These are phyloP conservation scores for Ctenomys sociabilis DNA, from an alignment of 2,113 vertebrate species.

Conservation along the genomic window DNA sequence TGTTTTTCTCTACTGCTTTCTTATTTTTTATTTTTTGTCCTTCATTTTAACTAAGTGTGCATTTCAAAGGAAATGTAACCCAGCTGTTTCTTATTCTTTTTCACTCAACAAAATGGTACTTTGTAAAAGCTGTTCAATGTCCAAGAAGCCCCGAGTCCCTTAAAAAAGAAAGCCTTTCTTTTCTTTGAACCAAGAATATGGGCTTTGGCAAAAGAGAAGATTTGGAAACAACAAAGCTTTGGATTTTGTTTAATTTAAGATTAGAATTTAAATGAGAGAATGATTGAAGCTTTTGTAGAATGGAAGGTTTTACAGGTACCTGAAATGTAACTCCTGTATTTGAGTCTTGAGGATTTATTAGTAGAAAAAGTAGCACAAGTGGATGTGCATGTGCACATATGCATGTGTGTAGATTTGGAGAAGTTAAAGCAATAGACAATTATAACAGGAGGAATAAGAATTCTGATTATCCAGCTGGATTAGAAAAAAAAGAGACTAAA, in stretches of 20 bases:
- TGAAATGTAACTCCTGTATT: slow-evolving; percentile 67
- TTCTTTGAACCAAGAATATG: slow-evolving; percentile 76
- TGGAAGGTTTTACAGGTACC: slow-evolving; percentile 69
- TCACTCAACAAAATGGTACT: slow-evolving; percentile 75
- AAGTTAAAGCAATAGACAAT: fast-evolving
- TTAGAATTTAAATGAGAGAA: slow-evolving; percentile 67
- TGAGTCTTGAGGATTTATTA: background rate
- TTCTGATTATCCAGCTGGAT: background rate
- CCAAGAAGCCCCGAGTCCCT: slow-evolving; percentile 73
- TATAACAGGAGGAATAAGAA: background rate
- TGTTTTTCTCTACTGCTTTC: slow-evolving; percentile 74
- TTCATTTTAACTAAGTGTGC: slow-evolving; percentile 78
- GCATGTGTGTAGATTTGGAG: background rate
- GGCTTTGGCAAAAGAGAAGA: slow-evolving; percentile 63
- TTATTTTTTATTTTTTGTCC: slow-evolving; percentile 74
- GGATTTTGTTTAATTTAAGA: slow-evolving; percentile 69
- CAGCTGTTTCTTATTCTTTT: slow-evolving; percentile 81
- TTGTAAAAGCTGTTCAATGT: slow-evolving; percentile 74
- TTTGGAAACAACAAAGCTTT: slow-evolving; percentile 59
- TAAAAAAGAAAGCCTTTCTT: slow-evolving; percentile 50
- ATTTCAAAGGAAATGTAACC: slow-evolving; percentile 80
- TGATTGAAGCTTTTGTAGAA: background rate
- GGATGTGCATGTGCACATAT: background rate
- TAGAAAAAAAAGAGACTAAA: background rate
- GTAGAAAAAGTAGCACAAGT: background rate